Percentiles rank a stretch among this genome's conserved stretches.
phyloP scores from a whole-genome alignment of 2,888 invertebrate species.

The Congeria kusceri region DNA sequence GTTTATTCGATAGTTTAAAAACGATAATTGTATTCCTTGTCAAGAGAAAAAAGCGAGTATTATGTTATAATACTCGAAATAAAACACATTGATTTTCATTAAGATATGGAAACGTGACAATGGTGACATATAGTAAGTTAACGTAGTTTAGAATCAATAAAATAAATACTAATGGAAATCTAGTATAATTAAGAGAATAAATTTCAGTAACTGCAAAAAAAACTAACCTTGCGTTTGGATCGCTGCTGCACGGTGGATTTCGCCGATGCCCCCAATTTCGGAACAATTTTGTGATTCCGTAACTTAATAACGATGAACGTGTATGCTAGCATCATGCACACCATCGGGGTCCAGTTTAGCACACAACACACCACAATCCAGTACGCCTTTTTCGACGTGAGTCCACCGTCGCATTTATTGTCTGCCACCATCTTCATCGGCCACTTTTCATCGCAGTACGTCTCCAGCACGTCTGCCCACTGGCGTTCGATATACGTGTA shows the following conservation, averaged over 20 bases:
- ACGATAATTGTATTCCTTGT: no score
- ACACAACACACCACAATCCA: conserved; percentile 80
- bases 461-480: conserved; percentile 77
- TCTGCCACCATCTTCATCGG: conserved; percentile 62
- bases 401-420: conserved; percentile 73
- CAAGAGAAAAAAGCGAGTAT: no score
- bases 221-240: conserved; percentile 74
- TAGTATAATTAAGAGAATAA: no score
- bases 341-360: conserved; percentile 81
- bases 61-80: no score
- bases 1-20: no score
- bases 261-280: conserved; percentile 69
- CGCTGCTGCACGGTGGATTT: conserved; percentile 73
- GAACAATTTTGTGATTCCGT: conserved; percentile 71
- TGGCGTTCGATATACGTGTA: conserved; percentile 73
- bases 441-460: conserved; percentile 79
- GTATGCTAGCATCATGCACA: conserved; percentile 75
- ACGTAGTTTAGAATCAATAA: no score
- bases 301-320: conserved; percentile 75
- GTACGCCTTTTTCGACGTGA: conserved; percentile 73
- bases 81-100: no score
- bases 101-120: no score
- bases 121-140: no score
- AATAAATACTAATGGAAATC: no score
- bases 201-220: no score